Conservation (phyloP, 2,113 vertebrate species). For the Psilopsiagon aurifrons region DNA sequence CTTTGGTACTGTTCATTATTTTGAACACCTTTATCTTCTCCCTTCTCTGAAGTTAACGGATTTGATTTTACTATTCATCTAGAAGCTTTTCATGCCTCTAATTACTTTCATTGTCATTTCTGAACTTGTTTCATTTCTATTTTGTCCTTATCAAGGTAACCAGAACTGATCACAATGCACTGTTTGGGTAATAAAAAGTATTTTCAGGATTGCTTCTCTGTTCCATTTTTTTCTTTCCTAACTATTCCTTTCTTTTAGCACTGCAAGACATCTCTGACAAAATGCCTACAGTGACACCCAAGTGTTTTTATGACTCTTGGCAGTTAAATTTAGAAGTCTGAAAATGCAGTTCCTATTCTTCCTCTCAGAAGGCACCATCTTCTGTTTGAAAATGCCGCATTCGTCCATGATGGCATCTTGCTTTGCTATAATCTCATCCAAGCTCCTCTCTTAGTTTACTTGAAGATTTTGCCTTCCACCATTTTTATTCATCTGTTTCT, state of each 20-base stretch:
- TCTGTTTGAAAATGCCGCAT: neutral
- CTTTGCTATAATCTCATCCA: neutral
- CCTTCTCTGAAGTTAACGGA: neutral
- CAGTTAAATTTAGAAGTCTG: constrained; percentile 25
- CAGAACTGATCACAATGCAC: neutral
- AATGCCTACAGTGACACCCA: constrained; percentile 7
- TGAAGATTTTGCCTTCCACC: neutral
- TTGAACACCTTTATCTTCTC: constrained; percentile 3
- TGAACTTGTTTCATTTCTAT: neutral
- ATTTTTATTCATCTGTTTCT: neutral
- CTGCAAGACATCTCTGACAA: neutral
- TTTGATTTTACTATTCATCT: constrained; percentile 6
- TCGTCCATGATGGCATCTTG: neutral
- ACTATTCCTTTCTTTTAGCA: neutral
- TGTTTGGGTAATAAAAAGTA: neutral
- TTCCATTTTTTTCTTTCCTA: neutral
- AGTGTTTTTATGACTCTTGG: constrained; percentile 13
- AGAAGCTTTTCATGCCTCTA: neutral
- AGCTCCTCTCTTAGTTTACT: neutral
- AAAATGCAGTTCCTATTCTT: constrained; percentile 11
- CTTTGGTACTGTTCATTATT: neutral
- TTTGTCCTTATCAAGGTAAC: neutral
- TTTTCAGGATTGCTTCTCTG: neutral
- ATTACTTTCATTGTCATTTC: neutral
- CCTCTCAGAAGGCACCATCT: neutral